Percentiles rank a stretch among this genome's conserved stretches.
These are phyloP conservation scores for Agriopis aurantiaria DNA, from an alignment of 2,888 invertebrate species.

Conservation along the genomic window DNA sequence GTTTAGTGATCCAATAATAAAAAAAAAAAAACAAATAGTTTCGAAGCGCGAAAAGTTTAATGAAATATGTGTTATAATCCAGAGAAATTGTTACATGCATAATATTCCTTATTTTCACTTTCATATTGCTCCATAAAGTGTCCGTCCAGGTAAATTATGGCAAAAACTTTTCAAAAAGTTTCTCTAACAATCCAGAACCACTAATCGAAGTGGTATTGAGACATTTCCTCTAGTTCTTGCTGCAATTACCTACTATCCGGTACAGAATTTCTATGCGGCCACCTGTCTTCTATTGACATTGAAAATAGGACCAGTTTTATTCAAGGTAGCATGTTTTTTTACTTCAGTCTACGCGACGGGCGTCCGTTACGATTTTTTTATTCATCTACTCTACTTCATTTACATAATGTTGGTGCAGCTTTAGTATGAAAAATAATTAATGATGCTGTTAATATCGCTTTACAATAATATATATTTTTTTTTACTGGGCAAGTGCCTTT, in stretches of 20 bases:
- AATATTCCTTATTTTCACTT: conserved; percentile 12
- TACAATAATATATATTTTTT: background rate
- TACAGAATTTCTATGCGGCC: conserved; percentile 41
- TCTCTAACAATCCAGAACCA: conserved; percentile 30
- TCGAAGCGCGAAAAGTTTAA: background rate
- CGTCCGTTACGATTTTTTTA: conserved; percentile 36
- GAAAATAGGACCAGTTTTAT: conserved; percentile 44
- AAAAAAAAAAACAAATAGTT: too few relatives aligned
- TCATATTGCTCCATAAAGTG: background rate
- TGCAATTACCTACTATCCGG: conserved; percentile 43
- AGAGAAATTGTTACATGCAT: background rate
- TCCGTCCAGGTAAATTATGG: conserved; percentile 15
- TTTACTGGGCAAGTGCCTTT: too few relatives aligned
- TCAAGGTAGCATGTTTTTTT: conserved; percentile 43
- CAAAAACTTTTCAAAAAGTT: conserved; percentile 28
- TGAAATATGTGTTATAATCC: background rate
- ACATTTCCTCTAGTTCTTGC: conserved; percentile 45
- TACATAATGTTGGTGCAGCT: conserved; percentile 35
- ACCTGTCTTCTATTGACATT: conserved; percentile 46
- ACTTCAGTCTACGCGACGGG: conserved; percentile 24
- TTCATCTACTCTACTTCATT: conserved; percentile 31
- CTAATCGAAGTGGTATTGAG: conserved; percentile 39
- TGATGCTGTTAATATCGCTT: background rate
- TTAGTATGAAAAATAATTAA: conserved; percentile 14
- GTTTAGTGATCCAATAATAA: too few relatives aligned